Base-by-base conservation (phyloP, 1,140 invertebrate genomes). In the Ceratina japonica region DNA sequence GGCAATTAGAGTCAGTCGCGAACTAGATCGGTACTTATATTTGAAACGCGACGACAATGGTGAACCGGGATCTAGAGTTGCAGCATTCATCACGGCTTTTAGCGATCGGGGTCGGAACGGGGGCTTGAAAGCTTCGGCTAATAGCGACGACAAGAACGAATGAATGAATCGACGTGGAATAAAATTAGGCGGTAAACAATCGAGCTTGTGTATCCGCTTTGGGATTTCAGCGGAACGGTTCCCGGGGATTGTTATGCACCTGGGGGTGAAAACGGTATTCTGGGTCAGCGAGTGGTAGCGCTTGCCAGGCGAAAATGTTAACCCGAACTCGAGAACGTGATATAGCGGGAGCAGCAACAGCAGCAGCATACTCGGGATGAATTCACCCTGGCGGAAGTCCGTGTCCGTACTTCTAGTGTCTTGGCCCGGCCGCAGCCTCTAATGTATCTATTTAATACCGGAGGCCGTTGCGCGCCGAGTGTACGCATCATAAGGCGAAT, bases 391-490 rank as follows among this genome's bases (percentile, higher is more conserved):
- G 37, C 8, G 24, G 24, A 62, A 59, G 54, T 61, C 13, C 15
- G 13, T 20, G 64, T 20, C 22, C 54, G 22, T 4, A 69, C 66
- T 61, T 37, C 18, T 3, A n/a, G n/a, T 52, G 10, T 51, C 66
- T 70, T 18, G 56, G 22, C 44, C 16, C n/a, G 7, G 20, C 12
- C n/a, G 16, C 51, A 51, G 51, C 27, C 44, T 51, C 13, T 61
- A 70, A 76, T 70, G 44, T 18, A 59, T 76, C 75, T 52, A 70
- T 61, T 70, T 61, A 76, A 76, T 76, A 69, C n/a, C 18, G 24
- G 54, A 5, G 8, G 20, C 13, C 24, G 10, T 8, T 52, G 66
- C 5, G 66, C 5, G 15, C 10, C 18, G 16, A 20, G 3, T 24
- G n/a, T n/a, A 49, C 12, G 31, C 31, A 27, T 49, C 70, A 7